These are phyloP conservation scores for Ischnura elegans DNA, from an alignment of 2,888 invertebrate genomes.

Conservation along the genomic window DNA sequence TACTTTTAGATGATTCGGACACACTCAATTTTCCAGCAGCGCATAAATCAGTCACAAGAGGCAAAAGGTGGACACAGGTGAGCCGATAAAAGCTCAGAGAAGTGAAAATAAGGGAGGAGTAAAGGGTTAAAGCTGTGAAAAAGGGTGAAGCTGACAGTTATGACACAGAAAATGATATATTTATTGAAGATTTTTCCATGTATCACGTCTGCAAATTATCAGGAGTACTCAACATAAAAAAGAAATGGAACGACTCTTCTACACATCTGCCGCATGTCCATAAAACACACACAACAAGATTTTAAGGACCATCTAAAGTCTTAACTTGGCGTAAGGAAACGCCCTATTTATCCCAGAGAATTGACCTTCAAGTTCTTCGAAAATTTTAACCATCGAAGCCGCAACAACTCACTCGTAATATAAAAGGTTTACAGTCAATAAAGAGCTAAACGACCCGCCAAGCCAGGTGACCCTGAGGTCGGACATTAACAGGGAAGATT, in stretches of 20 bases:
- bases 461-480: not conserved
- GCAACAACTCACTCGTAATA: not conserved
- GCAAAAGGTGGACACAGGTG: not conserved
- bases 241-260: not conserved
- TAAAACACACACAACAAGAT: not conserved
- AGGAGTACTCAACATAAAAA: not conserved
- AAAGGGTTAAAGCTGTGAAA: not conserved
- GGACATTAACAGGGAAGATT: not conserved
- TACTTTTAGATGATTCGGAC: not conserved
- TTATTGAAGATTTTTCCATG: not conserved
- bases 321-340: not conserved
- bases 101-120: not conserved
- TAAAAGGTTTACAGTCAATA: not conserved
- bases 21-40: not conserved
- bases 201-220: not conserved
- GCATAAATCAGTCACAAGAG: not conserved
- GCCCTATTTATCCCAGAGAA: not conserved
- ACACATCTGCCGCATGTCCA: not conserved
- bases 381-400: not conserved
- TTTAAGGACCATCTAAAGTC: not conserved
- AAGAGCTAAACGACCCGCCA: not conserved
- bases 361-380: not conserved
- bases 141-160: not conserved
- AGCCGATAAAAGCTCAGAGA: not conserved
- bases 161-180: not conserved